These are phyloP conservation scores for Babyrousa celebensis DNA, from an alignment of 2,797 vertebrate genomes.

Conservation along the genomic window DNA sequence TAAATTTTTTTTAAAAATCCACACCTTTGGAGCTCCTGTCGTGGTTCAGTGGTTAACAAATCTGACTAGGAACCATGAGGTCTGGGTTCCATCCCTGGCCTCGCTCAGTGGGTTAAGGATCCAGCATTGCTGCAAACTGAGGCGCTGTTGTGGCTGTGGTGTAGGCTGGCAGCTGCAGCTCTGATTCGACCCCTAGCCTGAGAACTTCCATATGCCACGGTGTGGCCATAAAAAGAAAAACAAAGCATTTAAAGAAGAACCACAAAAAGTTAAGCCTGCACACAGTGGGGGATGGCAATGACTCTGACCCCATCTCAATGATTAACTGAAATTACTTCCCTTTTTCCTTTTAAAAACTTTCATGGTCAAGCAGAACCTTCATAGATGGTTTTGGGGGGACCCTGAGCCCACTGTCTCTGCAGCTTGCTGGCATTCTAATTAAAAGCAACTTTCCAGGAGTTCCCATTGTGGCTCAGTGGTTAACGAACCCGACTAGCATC, in stretches of 20 bases:
- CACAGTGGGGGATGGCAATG: not conserved
- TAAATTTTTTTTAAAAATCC: not conserved
- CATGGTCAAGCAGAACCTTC: not conserved
- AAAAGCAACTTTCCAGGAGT: not conserved
- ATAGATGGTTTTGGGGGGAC: not conserved
- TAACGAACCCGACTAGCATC: no score
- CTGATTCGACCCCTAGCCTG: no score
- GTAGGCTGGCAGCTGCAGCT: no score
- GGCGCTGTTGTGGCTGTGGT: no score
- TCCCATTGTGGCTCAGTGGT: no score
- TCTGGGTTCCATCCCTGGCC: no score
- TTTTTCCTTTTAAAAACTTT: not conserved
- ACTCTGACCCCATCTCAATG: not conserved
- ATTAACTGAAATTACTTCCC: not conserved
- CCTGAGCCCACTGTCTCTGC: not conserved
- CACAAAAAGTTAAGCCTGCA: not conserved
- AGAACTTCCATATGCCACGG: no score
- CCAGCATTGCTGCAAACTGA: no score
- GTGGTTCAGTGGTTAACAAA: no score
- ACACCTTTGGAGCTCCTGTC: no score
- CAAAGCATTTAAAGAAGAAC: not conserved
- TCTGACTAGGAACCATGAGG: no score
- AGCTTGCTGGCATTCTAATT: not conserved
- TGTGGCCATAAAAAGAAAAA: not conserved
- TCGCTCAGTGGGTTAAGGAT: no score